Evolutionary conservation across 2,113 vertebrate species (phyloP).

Genomic region (Origma solitaria): DNA sequence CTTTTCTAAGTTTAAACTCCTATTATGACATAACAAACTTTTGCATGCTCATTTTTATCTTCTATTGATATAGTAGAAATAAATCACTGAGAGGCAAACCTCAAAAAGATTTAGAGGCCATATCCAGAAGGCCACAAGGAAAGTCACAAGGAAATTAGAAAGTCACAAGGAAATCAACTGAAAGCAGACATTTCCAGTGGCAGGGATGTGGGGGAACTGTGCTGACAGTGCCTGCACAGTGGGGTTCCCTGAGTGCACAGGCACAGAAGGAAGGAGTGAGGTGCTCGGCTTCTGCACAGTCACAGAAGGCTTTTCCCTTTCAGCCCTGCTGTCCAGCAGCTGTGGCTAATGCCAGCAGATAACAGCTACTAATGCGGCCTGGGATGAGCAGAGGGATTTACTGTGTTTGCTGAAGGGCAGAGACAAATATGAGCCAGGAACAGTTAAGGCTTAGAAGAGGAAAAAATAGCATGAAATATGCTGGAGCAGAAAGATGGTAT

Average conservation of each 20-base stretch:
- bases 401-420: background rate
- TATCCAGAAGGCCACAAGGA: background rate
- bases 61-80: background rate
- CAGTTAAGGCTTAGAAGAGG: background rate
- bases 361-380: background rate
- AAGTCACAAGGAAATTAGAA: background rate
- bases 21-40: background rate
- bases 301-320: background rate
- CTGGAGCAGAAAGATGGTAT: background rate
- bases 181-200: background rate
- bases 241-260: background rate
- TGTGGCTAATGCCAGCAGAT: conserved; percentile 6
- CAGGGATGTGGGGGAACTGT: background rate
- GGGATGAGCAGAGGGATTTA: background rate
- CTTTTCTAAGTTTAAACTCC: background rate
- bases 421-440: background rate
- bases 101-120: background rate
- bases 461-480: background rate
- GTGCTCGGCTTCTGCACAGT: background rate
- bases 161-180: background rate
- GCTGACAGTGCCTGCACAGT: background rate
- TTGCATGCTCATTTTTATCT: background rate
- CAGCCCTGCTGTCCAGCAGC: background rate
- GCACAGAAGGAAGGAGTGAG: background rate
- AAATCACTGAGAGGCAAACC: background rate